Evolutionary conservation across 2,113 vertebrate species (phyloP), one percentile per base, ranked within the genome.

Genomic region (Charadrius vociferus): DNA sequence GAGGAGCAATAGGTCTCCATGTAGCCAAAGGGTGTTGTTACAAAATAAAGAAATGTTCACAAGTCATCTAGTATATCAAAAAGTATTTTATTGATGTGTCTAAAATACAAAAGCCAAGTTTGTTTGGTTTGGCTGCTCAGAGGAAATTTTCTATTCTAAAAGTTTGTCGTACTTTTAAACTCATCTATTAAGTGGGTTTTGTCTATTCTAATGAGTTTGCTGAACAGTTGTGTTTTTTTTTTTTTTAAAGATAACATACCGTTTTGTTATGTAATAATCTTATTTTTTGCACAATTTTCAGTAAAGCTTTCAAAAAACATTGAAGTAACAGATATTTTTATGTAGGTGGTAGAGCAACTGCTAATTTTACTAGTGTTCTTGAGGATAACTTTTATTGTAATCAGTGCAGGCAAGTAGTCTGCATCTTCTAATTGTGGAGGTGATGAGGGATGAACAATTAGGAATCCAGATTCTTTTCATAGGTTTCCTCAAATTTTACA

Each of bases 181-280:
- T 61, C 3, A 19, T 63, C 12, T 45, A 2, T 56, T 81, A 43
- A 71, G 19, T 0, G 0, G 0, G 1, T 36, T 73, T 89, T 91
- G 21, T 52, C 39, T 81, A 52, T 81, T 20, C 13, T 18, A 14
- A 30, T 71, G 4, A 70, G 23, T 39, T 52, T 77, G 7, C 4
- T 56, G 36, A 62, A 24, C 18, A 39, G 13, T 34, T 45, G 7
- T 45, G 45, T 22, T 23, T 12, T 50, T 65, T 55, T 55, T 55
- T 61, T 62, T 62, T 59, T n/a, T 34, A 26, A 10, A n/a, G 4
- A n/a, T 23, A 73, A 30, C 16, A 3, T 63, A 47, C 2, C 19
- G 12, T 5, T 6, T 58, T 14, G 2, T 53, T 71, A 18, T 7
- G 43, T 74, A 19, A 19, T 75, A 49, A 37, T 61, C 55, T 41